A percentile compares a stretch with the other conserved stretches of the same genome.
These are phyloP conservation scores for Xylocampa areola DNA, from an alignment of 2,888 invertebrate genomes.

Conservation along the genomic window DNA sequence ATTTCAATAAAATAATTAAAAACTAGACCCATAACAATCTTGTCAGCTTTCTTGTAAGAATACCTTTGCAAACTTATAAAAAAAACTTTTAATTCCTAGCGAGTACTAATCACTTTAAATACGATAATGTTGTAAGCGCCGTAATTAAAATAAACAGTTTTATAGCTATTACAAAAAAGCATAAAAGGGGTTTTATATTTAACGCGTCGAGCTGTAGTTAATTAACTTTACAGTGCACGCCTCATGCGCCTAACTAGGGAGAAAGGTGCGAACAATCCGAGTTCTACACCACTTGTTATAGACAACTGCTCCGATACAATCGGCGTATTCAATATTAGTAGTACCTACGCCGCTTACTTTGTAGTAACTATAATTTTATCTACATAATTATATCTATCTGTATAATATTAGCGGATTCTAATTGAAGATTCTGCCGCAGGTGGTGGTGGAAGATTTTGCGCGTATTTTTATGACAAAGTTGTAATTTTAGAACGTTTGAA, in stretches of 20 bases:
- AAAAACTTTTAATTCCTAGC: neutral
- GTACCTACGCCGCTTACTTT: neutral
- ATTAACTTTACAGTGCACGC: conserved; percentile 27
- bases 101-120: conserved; percentile 30
- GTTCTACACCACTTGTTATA: conserved; percentile 21
- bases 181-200: conserved; percentile 33
- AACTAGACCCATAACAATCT: neutral
- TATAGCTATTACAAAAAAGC: conserved; percentile 35
- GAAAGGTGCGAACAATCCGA: conserved; percentile 44
- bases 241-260: conserved; percentile 17
- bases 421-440: neutral
- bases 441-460: neutral
- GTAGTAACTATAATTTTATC: neutral
- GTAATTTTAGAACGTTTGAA: neutral
- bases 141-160: conserved; percentile 49
- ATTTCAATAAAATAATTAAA: no score
- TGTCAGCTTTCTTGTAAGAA: neutral
- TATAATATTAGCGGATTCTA: neutral
- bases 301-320: conserved; percentile 2
- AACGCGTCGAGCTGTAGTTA: conserved; percentile 17
- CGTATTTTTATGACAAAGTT: neutral
- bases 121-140: conserved; percentile 31
- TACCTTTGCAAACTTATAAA: neutral
- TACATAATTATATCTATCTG: no score
- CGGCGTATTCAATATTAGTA: conserved; percentile 3